Conservation (phyloP, 2,113 vertebrate genomes). For the Salminus brasiliensis region DNA sequence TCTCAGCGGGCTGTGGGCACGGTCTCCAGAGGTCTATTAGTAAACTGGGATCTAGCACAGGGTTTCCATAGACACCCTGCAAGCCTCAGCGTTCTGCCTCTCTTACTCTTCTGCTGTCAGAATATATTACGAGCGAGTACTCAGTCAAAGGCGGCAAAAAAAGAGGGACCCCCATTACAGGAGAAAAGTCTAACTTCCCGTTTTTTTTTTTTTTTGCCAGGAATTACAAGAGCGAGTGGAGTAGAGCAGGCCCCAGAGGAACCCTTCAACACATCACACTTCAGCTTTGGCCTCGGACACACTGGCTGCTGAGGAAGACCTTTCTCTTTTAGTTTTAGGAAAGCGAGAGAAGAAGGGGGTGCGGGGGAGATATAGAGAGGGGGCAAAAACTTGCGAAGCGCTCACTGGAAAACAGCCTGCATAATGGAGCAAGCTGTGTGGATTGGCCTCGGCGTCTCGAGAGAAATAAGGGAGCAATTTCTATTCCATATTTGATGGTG, state of each 20-base stretch:
- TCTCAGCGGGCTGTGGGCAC: constrained; percentile 68
- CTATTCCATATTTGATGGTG: constrained; percentile 97
- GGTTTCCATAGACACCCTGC: constrained; percentile 73
- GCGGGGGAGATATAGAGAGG: constrained; percentile 71
- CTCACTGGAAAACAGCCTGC: constrained; percentile 99
- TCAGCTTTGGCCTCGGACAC: constrained; percentile 65
- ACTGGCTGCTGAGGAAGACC: constrained; percentile 52
- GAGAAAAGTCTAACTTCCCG: constrained; percentile 75
- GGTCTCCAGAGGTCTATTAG: constrained; percentile 85
- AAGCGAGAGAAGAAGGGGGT: constrained; percentile 7
- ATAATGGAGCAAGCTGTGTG: constrained; percentile 95
- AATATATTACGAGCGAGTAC: constrained; percentile 79
- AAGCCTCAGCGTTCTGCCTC: constrained; percentile 55
- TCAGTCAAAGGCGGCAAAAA: constrained; percentile 64
- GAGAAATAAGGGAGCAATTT: constrained; percentile 99
- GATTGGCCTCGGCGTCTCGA: constrained; percentile 86
- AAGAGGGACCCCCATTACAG: constrained; percentile 74
- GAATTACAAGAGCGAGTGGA: constrained; percentile 79
- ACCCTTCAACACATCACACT: constrained; percentile 78
- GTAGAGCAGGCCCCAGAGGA: constrained; percentile 80
- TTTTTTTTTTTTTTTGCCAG: constrained; percentile 73
- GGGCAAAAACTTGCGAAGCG: constrained; percentile 92
- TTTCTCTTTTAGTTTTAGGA: constrained; percentile 47
- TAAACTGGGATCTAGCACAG: constrained; percentile 76
- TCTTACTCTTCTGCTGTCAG: constrained; percentile 63